phyloP scores from a whole-genome alignment of 2,888 invertebrate genomes.

The Halictus ligatus region DNA sequence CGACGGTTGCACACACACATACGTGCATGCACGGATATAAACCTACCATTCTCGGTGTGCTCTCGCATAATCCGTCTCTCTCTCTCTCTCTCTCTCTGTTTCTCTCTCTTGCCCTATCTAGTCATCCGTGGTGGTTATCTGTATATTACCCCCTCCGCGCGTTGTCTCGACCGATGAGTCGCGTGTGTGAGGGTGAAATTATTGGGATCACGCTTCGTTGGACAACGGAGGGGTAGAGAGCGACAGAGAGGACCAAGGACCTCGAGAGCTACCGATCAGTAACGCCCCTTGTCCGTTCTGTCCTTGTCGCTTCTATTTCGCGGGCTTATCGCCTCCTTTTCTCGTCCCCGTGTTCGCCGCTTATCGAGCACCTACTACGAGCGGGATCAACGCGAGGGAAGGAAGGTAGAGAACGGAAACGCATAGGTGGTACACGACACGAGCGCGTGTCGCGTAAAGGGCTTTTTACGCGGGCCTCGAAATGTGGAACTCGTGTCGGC shows the following conservation, averaged over 20 bases:
- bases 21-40: conserved; percentile 31
- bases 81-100: conserved; percentile 44
- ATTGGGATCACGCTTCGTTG: conserved; percentile 69
- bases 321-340: background rate
- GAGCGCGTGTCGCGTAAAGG: conserved; percentile 54
- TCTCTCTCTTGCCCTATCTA: conserved; percentile 42
- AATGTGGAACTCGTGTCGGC: conserved; percentile 62
- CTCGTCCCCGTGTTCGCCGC: background rate
- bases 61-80: conserved; percentile 36
- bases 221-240: conserved; percentile 35
- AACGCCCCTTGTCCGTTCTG: conserved; percentile 47
- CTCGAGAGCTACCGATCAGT: conserved; percentile 70
- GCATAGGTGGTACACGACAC: conserved; percentile 29
- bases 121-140: conserved; percentile 50
- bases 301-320: conserved; percentile 10
- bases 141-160: conserved; percentile 39
- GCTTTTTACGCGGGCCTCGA: conserved; percentile 54
- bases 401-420: conserved; percentile 29
- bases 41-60: conserved; percentile 1
- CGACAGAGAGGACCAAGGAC: conserved; percentile 56
- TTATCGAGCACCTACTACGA: conserved; percentile 43
- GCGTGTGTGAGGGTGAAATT: conserved; percentile 71
- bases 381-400: conserved; percentile 11
- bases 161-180: conserved; percentile 7
- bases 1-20: conserved; percentile 63